Evolutionary conservation across 2,888 invertebrate genomes (phyloP), one percentile per base, ranked within the genome.

Genomic region (Congeria kusceri): DNA sequence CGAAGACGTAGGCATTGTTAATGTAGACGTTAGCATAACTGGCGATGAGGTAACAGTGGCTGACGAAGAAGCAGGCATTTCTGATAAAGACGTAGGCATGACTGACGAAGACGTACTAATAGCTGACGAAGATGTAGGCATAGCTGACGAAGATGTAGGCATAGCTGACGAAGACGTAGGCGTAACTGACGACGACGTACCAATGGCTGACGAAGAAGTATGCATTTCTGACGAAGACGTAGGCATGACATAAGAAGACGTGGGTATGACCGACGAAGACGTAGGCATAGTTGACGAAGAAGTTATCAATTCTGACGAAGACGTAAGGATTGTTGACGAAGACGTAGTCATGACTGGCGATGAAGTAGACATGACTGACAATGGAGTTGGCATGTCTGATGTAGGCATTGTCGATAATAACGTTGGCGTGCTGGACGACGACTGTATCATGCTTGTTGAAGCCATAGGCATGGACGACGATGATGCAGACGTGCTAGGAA

Each of bases 151-250:
- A 9, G 53, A 53, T 20, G 18, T n/a, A 9, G 53, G 53, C 2
- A 11, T 1, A 53, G 1, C n/a, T 53, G 53, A 15, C n/a, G 53
- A 23, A 25, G 18, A 53, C 53, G 53, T n/a, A 23, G 53, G 46
- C 46, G 18, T 44, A 44, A 44, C 46, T 23, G 53, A 23, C 25
- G 53, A 53, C 9, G 53, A 2, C 7, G 53, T 53, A 23, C 15
- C 49, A 4, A 49, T 20, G 58, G 65, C 49, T 70, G 70, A 32
- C n/a, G 76, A 27, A 39, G 71, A 57, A 39, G 61, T 25, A 28
- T 64, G 29, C 28, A 67, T 5, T 18, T 29, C 28, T 20, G 32
- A 47, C 5, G 69, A 58, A 18, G 67, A 23, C 0, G 28, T 11
- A 13, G 9, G 46, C 18, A 18, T 44, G 18, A 44, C 46, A 13